A percentile compares a stretch with the other conserved stretches of the same genome.
phyloP scores from a whole-genome alignment of 1,140 invertebrate genomes.

The Trypoxylus dichotomus region DNA sequence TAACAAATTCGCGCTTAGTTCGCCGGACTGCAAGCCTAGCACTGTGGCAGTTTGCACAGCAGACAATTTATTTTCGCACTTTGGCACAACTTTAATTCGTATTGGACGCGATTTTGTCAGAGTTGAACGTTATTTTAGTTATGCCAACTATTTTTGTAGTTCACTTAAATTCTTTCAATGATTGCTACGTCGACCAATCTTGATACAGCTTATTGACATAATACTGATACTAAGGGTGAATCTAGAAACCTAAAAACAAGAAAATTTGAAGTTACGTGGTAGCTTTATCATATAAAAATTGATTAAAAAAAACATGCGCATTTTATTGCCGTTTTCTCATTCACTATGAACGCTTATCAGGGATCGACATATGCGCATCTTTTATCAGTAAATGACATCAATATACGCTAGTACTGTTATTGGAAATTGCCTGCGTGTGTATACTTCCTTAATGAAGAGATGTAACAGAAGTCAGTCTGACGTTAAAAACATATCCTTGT shows the following conservation, averaged over 20 bases:
- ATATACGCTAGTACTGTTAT: neutral
- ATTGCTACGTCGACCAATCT: neutral
- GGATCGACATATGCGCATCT: no score
- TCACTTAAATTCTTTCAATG: neutral
- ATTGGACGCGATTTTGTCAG: conserved; percentile 6
- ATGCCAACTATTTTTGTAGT: conserved; percentile 2
- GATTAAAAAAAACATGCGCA: neutral
- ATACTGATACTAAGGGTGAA: neutral
- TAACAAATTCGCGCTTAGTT: neutral
- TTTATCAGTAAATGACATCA: neutral
- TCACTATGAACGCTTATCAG: no score
- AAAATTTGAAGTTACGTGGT: no score
- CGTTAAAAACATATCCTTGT: no score
- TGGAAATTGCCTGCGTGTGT: neutral
- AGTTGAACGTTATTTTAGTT: conserved; percentile 10
- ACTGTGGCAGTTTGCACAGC: conserved; percentile 22
- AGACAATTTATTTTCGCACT: conserved; percentile 28
- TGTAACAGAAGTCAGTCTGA: no score
- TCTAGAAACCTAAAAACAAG: no score
- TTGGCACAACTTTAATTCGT: neutral
- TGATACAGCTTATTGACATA: neutral
- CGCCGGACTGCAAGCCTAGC: neutral
- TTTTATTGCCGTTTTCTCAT: no score
- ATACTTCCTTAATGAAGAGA: no score
- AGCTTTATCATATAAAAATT: neutral